Percentiles rank a stretch among this genome's conserved stretches.
Evolutionary conservation across 2,113 vertebrate genomes (phyloP).

Genomic region (Cynoglossus semilaevis): DNA sequence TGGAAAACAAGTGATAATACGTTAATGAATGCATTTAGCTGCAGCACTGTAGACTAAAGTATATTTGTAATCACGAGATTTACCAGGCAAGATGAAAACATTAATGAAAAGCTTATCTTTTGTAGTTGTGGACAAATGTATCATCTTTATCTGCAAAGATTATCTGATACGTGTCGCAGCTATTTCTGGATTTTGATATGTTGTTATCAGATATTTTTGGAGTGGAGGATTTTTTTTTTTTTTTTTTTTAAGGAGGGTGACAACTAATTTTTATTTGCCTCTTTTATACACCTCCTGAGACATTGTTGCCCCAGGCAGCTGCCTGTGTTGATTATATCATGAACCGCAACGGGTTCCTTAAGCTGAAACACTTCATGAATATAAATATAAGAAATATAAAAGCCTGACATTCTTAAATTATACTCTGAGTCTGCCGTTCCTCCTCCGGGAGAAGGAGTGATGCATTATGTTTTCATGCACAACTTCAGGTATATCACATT

Average conservation of each 20-base stretch:
- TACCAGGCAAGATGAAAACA: too few relatives aligned
- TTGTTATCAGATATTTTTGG: not conserved
- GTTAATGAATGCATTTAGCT: too few relatives aligned
- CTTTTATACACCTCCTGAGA: not conserved
- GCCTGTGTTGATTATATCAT: constrained; percentile 16
- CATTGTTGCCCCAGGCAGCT: constrained; percentile 15
- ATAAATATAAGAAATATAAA: constrained; percentile 8
- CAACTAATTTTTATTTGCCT: constrained; percentile 9
- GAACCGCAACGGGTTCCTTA: constrained; percentile 13
- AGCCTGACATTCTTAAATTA: constrained; percentile 29
- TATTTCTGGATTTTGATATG: not conserved
- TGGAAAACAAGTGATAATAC: too few relatives aligned
- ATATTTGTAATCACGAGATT: too few relatives aligned
- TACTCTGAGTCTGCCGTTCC: constrained; percentile 36
- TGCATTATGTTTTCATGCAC: constrained; percentile 34
- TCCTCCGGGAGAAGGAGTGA: constrained; percentile 26
- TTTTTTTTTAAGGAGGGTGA: not conserved
- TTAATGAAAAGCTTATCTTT: too few relatives aligned
- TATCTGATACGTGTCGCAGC: not conserved
- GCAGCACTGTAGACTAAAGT: too few relatives aligned
- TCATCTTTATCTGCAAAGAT: not conserved
- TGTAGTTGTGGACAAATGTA: too few relatives aligned
- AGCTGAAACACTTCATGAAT: constrained; percentile 30
- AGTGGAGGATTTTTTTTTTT: not conserved
- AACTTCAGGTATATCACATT: constrained; percentile 40